Evolutionary conservation across 2,797 vertebrate genomes (phyloP).

Genomic region (Smutsia temminckii): DNA sequence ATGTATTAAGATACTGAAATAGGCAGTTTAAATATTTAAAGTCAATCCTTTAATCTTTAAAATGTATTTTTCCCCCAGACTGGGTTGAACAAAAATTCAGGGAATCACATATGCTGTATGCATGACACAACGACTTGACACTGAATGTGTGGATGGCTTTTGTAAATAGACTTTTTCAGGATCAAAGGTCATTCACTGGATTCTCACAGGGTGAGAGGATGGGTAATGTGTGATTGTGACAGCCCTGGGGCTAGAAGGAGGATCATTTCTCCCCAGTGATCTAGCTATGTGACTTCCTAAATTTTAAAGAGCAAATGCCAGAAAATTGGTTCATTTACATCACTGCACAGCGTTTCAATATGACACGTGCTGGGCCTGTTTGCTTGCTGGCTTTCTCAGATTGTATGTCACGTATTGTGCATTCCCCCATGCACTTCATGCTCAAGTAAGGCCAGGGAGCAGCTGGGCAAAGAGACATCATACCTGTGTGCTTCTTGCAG

Average conservation of each 20-base stretch:
- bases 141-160: not conserved
- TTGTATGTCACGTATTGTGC: not conserved
- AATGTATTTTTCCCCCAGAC: not conserved
- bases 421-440: not conserved
- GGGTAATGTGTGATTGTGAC: not conserved
- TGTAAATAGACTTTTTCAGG: not conserved
- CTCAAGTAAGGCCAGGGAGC: constrained; percentile 2
- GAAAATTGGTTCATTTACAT: constrained; percentile 56
- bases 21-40: constrained; percentile 17
- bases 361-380: not conserved
- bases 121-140: not conserved
- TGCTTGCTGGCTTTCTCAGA: not conserved
- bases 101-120: not conserved
- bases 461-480: not conserved
- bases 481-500: not conserved
- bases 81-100: not conserved
- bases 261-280: not conserved
- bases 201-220: not conserved
- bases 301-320: constrained; percentile 24
- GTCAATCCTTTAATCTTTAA: not conserved
- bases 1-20: not conserved
- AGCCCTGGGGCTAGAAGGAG: not conserved
- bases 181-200: not conserved
- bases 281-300: not conserved
- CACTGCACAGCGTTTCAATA: not conserved